These are phyloP conservation scores for Riparia riparia DNA, from an alignment of 2,113 vertebrate genomes.

Conservation along the genomic window DNA sequence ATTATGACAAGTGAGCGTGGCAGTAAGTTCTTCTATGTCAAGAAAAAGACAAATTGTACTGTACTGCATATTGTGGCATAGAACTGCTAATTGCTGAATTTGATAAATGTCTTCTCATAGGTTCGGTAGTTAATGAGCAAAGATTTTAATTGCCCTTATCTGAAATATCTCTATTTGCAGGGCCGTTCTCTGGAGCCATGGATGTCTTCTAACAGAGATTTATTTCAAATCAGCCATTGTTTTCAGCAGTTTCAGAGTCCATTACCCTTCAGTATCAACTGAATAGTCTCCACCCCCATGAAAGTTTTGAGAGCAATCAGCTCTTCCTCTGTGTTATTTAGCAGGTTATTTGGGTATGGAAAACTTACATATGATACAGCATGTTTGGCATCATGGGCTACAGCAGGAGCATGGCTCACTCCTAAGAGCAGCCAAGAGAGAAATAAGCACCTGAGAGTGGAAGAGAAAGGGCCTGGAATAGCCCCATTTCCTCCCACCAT, in stretches of 20 bases:
- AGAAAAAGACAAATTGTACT: conserved; percentile 31
- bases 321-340: background rate
- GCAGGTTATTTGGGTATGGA: background rate
- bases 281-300: conserved; percentile 10
- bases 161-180: conserved; percentile 37
- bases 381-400: background rate
- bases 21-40: conserved; percentile 44
- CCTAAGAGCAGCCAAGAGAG: background rate
- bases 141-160: conserved; percentile 64
- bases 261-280: conserved; percentile 4
- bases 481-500: background rate
- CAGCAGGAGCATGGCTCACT: background rate
- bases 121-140: conserved; percentile 44
- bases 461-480: conserved; percentile 21
- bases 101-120: conserved; percentile 54
- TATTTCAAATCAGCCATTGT: conserved; percentile 48
- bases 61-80: background rate
- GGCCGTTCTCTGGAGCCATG: background rate
- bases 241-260: conserved; percentile 42
- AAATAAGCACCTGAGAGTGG: background rate
- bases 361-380: background rate
- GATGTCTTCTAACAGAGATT: conserved; percentile 42
- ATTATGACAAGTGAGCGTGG: background rate
- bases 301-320: background rate
- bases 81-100: conserved; percentile 41